Conservation (phyloP, 1,140 invertebrate genomes). For the Xylocopa sonorina region DNA sequence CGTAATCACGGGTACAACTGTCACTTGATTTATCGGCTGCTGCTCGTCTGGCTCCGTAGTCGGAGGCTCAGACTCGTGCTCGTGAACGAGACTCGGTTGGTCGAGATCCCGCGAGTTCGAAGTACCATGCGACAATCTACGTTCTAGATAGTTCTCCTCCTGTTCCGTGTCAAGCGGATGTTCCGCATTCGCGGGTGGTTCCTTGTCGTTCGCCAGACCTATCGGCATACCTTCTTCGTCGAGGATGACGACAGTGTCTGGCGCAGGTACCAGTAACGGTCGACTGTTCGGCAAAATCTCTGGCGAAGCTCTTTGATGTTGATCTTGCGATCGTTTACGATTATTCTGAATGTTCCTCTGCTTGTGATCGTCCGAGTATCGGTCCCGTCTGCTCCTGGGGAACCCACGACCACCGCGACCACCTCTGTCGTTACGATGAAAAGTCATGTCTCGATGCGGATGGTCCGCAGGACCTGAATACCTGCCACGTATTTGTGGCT, state of each 20-base stretch:
- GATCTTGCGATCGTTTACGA: conserved; percentile 65
- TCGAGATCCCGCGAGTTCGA: conserved; percentile 42
- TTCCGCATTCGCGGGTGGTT: neutral
- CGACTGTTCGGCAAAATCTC: conserved; percentile 57
- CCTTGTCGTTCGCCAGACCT: conserved; percentile 58
- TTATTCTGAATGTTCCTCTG: conserved; percentile 65
- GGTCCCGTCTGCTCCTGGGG: conserved; percentile 64
- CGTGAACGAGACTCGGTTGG: conserved; percentile 23
- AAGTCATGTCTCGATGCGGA: conserved; percentile 70
- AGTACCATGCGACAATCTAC: conserved; percentile 8
- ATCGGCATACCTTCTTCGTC: conserved; percentile 71
- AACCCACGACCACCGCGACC: conserved; percentile 70
- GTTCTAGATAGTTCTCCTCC: conserved; percentile 33
- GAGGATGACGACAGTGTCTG: conserved; percentile 68
- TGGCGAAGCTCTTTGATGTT: conserved; percentile 44
- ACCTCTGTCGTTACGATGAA: conserved; percentile 71
- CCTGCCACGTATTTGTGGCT: conserved; percentile 65
- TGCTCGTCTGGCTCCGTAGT: conserved; percentile 39
- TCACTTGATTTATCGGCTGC: conserved; percentile 31
- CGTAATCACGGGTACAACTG: conserved; percentile 32
- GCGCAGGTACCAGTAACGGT: conserved; percentile 54
- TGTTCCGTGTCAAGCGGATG: conserved; percentile 24
- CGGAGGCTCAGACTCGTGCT: conserved; percentile 20
- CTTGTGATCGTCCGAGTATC: conserved; percentile 73
- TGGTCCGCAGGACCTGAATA: conserved; percentile 68